phyloP scores from a whole-genome alignment of 2,113 vertebrate genomes.

The Brachypodius melanocephalos region DNA sequence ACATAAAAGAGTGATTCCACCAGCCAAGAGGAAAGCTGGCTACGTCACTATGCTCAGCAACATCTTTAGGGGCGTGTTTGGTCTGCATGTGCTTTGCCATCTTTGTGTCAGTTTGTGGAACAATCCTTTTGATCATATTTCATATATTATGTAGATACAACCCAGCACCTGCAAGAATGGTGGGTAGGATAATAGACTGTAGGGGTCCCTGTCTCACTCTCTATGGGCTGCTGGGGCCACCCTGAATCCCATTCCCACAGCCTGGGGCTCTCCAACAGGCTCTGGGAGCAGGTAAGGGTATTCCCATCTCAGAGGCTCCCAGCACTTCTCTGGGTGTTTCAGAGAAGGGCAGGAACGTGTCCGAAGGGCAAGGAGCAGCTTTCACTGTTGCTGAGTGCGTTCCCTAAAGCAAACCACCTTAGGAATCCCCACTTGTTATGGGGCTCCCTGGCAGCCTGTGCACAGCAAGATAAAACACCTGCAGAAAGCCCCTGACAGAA shows the following conservation, averaged over 20 bases:
- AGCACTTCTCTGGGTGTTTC: background rate
- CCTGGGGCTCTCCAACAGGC: background rate
- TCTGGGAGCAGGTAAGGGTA: background rate
- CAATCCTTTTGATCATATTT: background rate
- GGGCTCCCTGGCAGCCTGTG: background rate
- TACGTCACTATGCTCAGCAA: rapidly evolving
- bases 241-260: background rate
- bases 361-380: background rate
- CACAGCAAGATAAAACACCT: rapidly evolving
- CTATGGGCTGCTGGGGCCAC: background rate
- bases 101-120: background rate
- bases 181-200: background rate
- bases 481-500: background rate
- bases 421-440: background rate
- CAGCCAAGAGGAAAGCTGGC: background rate
- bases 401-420: background rate
- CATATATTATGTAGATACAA: background rate
- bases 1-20: conserved; percentile 37
- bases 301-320: background rate
- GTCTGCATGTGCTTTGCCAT: background rate
- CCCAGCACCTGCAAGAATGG: background rate
- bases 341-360: rapidly evolving
- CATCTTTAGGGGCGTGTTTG: background rate
- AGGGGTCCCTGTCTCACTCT: background rate
- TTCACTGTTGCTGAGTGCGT: rapidly evolving